These are phyloP conservation scores for Chloroclystis v-ata DNA, from an alignment of 2,888 invertebrate species.

Conservation along the genomic window DNA sequence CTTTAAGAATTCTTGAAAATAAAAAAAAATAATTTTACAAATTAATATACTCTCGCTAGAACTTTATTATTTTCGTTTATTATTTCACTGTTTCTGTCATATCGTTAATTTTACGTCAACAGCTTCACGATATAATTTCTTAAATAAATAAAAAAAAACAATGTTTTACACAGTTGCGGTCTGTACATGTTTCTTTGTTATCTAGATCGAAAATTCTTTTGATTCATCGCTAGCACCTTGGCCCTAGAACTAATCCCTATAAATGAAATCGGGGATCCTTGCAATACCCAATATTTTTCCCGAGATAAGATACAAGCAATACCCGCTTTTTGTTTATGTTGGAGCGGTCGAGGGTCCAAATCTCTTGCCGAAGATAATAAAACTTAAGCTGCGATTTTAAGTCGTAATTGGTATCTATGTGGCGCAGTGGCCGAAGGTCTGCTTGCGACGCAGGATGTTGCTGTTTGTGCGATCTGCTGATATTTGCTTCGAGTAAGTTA, in stretches of 20 bases:
- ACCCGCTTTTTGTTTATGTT: slow-evolving; percentile 71
- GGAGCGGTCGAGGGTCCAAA: slow-evolving; percentile 46
- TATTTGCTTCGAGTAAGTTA: too few relatives aligned
- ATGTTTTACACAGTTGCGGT: neutral
- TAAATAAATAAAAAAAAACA: too few relatives aligned
- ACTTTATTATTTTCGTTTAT: too few relatives aligned
- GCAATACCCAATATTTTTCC: slow-evolving; percentile 55
- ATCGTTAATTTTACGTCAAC: too few relatives aligned
- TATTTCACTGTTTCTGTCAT: too few relatives aligned
- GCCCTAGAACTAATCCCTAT: slow-evolving; percentile 33
- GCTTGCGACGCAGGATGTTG: too few relatives aligned
- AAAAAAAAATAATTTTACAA: too few relatives aligned
- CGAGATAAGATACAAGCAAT: slow-evolving; percentile 68
- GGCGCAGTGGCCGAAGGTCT: too few relatives aligned
- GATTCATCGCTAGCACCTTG: slow-evolving; percentile 7
- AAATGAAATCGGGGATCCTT: slow-evolving; percentile 42
- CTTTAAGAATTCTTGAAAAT: too few relatives aligned
- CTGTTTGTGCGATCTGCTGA: too few relatives aligned
- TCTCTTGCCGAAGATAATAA: neutral
- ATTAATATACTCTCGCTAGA: too few relatives aligned
- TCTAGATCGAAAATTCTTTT: slow-evolving; percentile 4
- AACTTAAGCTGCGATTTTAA: neutral
- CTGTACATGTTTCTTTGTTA: neutral
- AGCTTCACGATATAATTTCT: too few relatives aligned
- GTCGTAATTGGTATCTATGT: neutral